Evolutionary conservation across 1,140 invertebrate species (phyloP).

Genomic region (Armadillidium nasatum): DNA sequence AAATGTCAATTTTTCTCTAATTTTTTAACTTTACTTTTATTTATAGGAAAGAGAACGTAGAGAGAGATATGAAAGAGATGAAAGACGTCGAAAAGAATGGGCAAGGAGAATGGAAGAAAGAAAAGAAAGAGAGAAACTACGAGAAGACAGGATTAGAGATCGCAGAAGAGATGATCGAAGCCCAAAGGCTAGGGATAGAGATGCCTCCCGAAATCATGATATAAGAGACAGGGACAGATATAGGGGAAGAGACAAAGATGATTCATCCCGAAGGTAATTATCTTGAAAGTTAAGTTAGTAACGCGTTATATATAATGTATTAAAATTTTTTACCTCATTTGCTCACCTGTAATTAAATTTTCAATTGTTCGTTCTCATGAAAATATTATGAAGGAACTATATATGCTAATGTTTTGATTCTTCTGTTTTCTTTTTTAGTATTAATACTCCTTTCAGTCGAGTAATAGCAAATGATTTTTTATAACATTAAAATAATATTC

Average conservation of each 20-base stretch:
- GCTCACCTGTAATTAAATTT: background rate
- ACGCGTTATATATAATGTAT: background rate
- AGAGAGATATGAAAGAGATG: constrained; percentile 31
- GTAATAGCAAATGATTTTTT: too few species aligned
- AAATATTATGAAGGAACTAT: background rate
- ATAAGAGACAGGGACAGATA: constrained; percentile 25
- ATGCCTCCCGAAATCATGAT: constrained; percentile 43
- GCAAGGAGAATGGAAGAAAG: constrained; percentile 37
- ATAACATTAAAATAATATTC: too few species aligned
- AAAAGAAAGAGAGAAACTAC: constrained; percentile 34
- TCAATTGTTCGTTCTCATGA: background rate
- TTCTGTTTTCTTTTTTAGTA: background rate
- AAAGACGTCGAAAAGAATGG: constrained; percentile 35
- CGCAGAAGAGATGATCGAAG: background rate
- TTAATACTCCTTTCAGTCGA: too few species aligned
- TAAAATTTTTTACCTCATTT: background rate
- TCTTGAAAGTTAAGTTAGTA: too few species aligned
- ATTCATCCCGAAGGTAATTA: background rate
- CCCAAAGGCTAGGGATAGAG: constrained; percentile 45
- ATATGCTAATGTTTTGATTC: background rate
- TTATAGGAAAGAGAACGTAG: constrained; percentile 30
- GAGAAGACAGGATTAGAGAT: constrained; percentile 23
- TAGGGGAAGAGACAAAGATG: constrained; percentile 35
- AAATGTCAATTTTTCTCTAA: background rate
- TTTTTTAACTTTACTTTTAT: background rate